Evolutionary conservation across 2,888 invertebrate species (phyloP).

Genomic region (Lepeophtheirus nordmannii): DNA sequence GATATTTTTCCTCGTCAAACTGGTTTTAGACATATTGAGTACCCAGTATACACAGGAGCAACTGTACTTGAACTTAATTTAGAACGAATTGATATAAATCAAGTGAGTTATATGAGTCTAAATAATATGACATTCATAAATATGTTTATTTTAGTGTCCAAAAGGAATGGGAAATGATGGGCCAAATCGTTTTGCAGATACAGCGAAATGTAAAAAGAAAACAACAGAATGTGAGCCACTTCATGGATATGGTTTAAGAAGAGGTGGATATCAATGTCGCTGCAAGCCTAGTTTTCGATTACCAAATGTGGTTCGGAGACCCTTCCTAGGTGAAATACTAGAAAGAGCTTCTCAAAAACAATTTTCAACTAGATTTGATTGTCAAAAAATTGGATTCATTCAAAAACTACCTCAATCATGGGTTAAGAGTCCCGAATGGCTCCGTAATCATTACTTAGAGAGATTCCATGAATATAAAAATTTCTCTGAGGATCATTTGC

Average conservation of each 20-base stretch:
- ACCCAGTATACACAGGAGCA: conserved; percentile 78
- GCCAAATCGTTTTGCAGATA: conserved; percentile 73
- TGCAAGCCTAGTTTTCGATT: conserved; percentile 75
- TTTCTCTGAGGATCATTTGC: conserved; percentile 10
- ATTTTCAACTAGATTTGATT: conserved; percentile 72
- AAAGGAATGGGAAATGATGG: conserved; percentile 67
- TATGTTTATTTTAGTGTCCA: conserved; percentile 60
- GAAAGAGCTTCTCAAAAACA: conserved; percentile 82
- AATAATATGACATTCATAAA: not conserved
- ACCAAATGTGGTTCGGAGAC: conserved; percentile 69
- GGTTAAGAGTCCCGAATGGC: conserved; percentile 10
- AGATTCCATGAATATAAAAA: conserved; percentile 18
- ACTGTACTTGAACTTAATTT: conserved; percentile 90
- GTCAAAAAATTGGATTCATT: conserved; percentile 57
- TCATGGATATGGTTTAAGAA: conserved; percentile 84
- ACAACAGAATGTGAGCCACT: conserved; percentile 70
- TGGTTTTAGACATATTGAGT: conserved; percentile 78
- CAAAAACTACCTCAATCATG: conserved; percentile 21
- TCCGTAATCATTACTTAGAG: conserved; percentile 21
- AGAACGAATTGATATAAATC: conserved; percentile 64
- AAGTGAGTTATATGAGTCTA: not conserved
- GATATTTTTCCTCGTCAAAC: conserved; percentile 90
- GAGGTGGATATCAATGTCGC: conserved; percentile 87
- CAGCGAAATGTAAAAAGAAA: conserved; percentile 66
- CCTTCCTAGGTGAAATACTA: conserved; percentile 80